phyloP scores from a whole-genome alignment of 2,797 vertebrate species.

The Oreonectes daqikongensis region DNA sequence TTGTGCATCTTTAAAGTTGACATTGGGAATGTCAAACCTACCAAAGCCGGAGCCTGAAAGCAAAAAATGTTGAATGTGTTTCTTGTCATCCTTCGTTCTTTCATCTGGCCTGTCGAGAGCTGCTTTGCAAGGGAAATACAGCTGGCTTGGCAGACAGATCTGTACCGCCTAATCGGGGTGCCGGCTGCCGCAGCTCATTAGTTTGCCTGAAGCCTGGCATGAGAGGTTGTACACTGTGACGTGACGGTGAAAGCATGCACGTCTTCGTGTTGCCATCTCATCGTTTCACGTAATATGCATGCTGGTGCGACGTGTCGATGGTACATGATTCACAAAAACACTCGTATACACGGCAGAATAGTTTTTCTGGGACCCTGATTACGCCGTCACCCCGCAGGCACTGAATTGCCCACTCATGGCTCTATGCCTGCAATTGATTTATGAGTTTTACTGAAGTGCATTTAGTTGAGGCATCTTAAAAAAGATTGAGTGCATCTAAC shows the following conservation, averaged over 20 bases:
- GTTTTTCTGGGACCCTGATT: slow-evolving; percentile 51
- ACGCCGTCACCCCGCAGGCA: slow-evolving; percentile 35
- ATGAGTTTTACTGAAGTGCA: slow-evolving; percentile 51
- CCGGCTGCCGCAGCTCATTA: slow-evolving; percentile 65
- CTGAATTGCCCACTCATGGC: slow-evolving; percentile 50
- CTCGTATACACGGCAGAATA: slow-evolving; percentile 48
- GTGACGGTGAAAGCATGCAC: background rate
- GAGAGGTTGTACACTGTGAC: slow-evolving; percentile 66
- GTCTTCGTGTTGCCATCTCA: slow-evolving; percentile 36
- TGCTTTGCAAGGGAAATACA: slow-evolving; percentile 75
- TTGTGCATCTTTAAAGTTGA: slow-evolving; percentile 56
- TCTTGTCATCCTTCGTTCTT: slow-evolving; percentile 70
- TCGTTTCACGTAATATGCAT: slow-evolving; percentile 51
- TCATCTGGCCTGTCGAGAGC: slow-evolving; percentile 70
- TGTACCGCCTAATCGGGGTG: slow-evolving; percentile 75
- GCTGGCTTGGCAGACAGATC: slow-evolving; percentile 73
- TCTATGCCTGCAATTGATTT: slow-evolving; percentile 53
- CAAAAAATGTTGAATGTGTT: slow-evolving; percentile 67
- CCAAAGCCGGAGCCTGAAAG: slow-evolving; percentile 65
- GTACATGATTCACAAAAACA: slow-evolving; percentile 42
- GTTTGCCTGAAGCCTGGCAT: slow-evolving; percentile 65
- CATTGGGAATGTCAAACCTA: slow-evolving; percentile 66
- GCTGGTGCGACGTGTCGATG: background rate
- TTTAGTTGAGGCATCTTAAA: slow-evolving; percentile 52
- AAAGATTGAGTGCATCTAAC: slow-evolving; percentile 51